A percentile compares a stretch with the other conserved stretches of the same genome.
These are phyloP conservation scores for Tromatobia lineatoria DNA, from an alignment of 2,888 invertebrate genomes.

Conservation along the genomic window DNA sequence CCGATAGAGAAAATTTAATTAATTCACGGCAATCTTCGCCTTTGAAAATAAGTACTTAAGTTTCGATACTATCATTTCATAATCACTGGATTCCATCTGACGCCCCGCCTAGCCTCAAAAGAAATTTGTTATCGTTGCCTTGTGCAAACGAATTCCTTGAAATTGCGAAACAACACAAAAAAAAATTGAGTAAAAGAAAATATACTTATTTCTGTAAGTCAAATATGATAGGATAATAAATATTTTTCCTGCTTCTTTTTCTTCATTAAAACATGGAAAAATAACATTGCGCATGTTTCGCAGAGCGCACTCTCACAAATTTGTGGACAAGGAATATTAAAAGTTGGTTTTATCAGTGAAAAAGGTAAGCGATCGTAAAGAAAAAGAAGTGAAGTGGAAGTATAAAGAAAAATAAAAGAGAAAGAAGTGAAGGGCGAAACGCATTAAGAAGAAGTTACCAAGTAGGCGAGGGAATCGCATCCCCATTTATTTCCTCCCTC, in stretches of 20 bases:
- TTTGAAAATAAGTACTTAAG: too few species aligned
- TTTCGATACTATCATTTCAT: too few species aligned
- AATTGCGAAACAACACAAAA: background rate
- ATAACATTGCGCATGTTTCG: background rate
- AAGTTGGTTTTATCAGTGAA: constrained; percentile 37
- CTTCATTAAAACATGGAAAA: constrained; percentile 16
- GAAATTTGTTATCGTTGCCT: background rate
- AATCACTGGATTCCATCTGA: too few species aligned
- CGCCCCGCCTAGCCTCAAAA: too few species aligned
- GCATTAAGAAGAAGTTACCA: constrained; percentile 41
- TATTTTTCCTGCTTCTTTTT: constrained; percentile 13
- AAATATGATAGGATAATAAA: background rate
- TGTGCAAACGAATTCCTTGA: background rate
- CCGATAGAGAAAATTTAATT: too few species aligned
- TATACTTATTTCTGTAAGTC: background rate
- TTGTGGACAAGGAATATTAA: constrained; percentile 25
- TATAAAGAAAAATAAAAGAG: constrained; percentile 10
- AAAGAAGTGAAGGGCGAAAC: background rate
- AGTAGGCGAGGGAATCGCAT: constrained; percentile 2
- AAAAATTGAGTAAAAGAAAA: background rate
- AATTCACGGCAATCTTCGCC: too few species aligned
- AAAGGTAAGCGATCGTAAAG: constrained; percentile 38
- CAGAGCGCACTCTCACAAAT: background rate
- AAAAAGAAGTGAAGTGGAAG: constrained; percentile 19
- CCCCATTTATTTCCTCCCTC: constrained; percentile 1